Base-by-base conservation (phyloP, 2,888 invertebrate species). In the Sipunculus nudus region DNA sequence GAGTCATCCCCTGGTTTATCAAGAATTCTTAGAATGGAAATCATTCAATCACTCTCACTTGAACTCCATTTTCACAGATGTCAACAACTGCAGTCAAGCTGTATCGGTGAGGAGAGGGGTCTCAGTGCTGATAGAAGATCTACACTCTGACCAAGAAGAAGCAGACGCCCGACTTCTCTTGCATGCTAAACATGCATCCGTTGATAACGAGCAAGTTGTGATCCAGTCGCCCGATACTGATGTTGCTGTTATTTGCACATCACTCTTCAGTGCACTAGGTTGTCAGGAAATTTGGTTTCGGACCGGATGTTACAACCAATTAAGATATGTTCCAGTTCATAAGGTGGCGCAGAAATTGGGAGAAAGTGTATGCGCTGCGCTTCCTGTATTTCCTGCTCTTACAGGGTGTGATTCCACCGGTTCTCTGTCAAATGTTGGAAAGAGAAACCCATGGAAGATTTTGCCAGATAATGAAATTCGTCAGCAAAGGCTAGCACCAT, bases 141-240 rank as follows among this genome's bases (percentile, higher is more conserved):
- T 57, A 26, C 3, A 8, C 19, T 57, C 21, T 25, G 45, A 43
- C 29, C 57, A 57, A 13, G 57, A 57, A 32, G 57, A 57, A 28
- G 57, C 50, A 6, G 57, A 57, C 25, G 52, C 57, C 16, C 16
- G 49, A 19, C 13, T 57, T 4, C 32, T 57, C 10, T 25, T 57
- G 3, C 57, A 57, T 40, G 57, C 57, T 26, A 39, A 52, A 31
- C 50, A 57, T 39, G 57, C 57, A 31, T n/a, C 50, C 26, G 31
- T 3, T 52, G 31, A 26, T 3, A 13, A 47, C 31, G 21, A n/a
- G 21, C 25, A 19, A 23, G 25, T 54, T 4, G 31, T 46, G 3
- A 31, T 54, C n/a, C 23, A 31, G n/a, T 16, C 32, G 16, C 29
- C 43, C 8, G 54, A 54, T 45, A 54, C 54, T 8, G 54, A 54